Base-by-base conservation (phyloP, 2,888 invertebrate genomes). In the Morpho helenor region DNA sequence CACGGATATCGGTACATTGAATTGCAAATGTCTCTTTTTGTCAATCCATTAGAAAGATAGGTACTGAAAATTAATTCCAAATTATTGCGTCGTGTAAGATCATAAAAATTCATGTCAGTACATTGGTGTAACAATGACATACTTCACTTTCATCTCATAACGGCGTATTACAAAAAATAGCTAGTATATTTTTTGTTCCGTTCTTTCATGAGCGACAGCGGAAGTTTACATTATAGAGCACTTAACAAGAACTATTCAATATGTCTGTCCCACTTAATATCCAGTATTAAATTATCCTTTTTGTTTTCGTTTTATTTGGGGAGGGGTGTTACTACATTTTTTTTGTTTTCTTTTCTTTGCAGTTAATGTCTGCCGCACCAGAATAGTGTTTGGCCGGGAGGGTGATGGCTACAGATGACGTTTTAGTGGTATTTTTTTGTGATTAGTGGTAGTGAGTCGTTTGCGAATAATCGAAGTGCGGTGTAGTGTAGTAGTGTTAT, bases 301-400 rank as follows among this genome's bases (percentile, higher is more conserved):
- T 63, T 64, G 61, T 69, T 74, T 71, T 71, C 70, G 56, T 71
- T 74, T 74, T 69, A 55, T 68, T 71, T 67, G 63, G 66, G 66
- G 66, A 50, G 64, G 68, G 67, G 68, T 62, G 67, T 69, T 74
- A 82, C 71, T 83, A 83, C 74, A 76, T 80, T 81, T 79, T 31
- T 83, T 77, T 79, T 80, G 81, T 85, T 87, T 87, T 86, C 87
- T 86, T 74, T 76, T 89, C 84, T 90, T 90, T 90, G 83, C 89
- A 89, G 89, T 88, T 86, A 72, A 80, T 82, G 81, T 74, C 75
- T 79, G 80, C 66, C 62, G 66, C 65, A 61, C 76, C 75, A 76
- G 77, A 76, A 76, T 86, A 78, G 77, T 79, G 71, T 80, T 75
- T 80, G 75, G 73, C 77, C 75, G 72, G 76, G 74, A 70, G 70